Evolutionary conservation across 2,888 invertebrate genomes (phyloP), one percentile per base, ranked within the genome.

Genomic region (Drosophila affinis): DNA sequence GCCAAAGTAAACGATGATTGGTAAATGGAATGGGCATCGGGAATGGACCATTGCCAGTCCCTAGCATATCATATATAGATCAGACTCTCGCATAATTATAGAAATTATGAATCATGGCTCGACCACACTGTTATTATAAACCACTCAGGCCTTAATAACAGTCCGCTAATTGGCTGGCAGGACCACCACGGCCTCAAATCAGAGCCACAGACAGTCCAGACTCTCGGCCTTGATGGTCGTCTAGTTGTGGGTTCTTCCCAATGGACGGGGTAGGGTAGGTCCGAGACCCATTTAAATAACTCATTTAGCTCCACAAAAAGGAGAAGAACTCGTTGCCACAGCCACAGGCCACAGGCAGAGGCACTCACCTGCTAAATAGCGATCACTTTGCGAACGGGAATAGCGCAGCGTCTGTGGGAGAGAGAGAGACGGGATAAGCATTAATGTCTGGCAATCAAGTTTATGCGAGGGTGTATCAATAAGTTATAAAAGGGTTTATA

Each of bases 311-410:
- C 56, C 45, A 56, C 24, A 21, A 47, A 60, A 47, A 32, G 58
- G 55, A 64, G 44, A 18, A 62, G 68, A 78, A 86, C 86, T 72
- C 27, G 86, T 83, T 76, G 78, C 32, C 39, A n/a, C 55, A 32
- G 9, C 21, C 18, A 14, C 10, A 34, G 32, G 4, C 3, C 34
- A 34, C 12, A 34, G 61, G 54, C 52, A 91, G 92, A 72, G 61
- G 56, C 49, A 91, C 92, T 92, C 88, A 92, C 92, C 92, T 89
- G 92, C 92, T 89, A 92, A 92, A 87, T 92, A 92, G 87, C 92
- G 91, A 90, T 92, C 92, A 88, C 92, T 92, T 84, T 92, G 92
- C 39, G 92, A 92, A 75, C 92, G 91, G 70, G 92, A 92, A 89
- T 92, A 92, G 72, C 92, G 91, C 84, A 92, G 85, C 72, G 90